Base-by-base conservation (phyloP, 2,888 invertebrate species). In the Cryptophagus acutangulus region DNA sequence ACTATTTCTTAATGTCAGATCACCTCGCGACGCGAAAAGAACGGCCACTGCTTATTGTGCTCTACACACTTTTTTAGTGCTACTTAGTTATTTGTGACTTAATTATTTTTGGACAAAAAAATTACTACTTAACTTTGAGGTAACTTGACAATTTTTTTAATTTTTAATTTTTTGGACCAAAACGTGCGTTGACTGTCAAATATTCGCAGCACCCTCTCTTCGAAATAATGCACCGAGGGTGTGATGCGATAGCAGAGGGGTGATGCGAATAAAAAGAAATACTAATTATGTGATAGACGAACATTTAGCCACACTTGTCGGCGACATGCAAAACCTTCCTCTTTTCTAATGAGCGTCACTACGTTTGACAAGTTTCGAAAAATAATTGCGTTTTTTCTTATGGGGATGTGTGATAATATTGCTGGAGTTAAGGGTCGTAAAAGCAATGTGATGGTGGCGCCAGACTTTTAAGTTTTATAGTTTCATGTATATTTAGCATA, bases 1-100 rank as follows among this genome's bases (percentile, higher is more conserved):
- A 63, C 67, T 61, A 26, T 62, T 68, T 68, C 69, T 69, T 69
- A 69, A 69, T 69, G 68, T 67, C 64, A 66, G 67, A 65, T 62
- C 63, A 62, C 58, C 61, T 62, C 62, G 63, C 66, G 65, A 55
- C 67, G 65, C 61, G 67, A 68, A 65, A 68, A 68, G 66, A 68
- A 67, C 58, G 59, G 26, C 9, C 8, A 28, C 4, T 6, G 5
- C 12, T 31, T 31, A 6, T 31, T 13, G 14, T 12, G 31, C 31
- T 8, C 31, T 8, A 31, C 31, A 16, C 3, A 8, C 9, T 9
- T 28, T 28, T 6, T 12, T 28, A 12, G 12, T 20, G 24, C 6
- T n/a, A 6, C 6, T 45, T 54, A 52, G 51, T 54, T 50, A 49
- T 45, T 62, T 60, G 61, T 56, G 59, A 61, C 62, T 62, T 65